These are phyloP conservation scores for Morpho achilles DNA, from an alignment of 2,888 invertebrate genomes.

Conservation along the genomic window DNA sequence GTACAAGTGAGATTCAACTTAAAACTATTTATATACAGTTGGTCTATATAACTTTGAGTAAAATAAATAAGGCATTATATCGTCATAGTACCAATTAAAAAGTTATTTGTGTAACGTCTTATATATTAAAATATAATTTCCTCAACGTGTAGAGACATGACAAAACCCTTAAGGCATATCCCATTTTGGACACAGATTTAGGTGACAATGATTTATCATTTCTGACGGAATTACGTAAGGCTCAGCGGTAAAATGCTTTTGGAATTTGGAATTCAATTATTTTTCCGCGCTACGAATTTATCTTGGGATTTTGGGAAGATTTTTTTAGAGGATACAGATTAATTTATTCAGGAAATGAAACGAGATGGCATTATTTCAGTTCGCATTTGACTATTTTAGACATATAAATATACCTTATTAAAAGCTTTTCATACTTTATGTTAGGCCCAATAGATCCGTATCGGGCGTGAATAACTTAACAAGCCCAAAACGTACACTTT, in stretches of 20 bases:
- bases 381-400: no score
- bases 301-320: slow-evolving; percentile 24
- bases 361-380: no score
- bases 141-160: slow-evolving; percentile 10
- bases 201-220: slow-evolving; percentile 50
- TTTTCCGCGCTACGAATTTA: slow-evolving; percentile 29
- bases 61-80: no score
- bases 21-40: no score
- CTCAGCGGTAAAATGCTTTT: slow-evolving; percentile 33
- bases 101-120: background rate
- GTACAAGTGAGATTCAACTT: no score
- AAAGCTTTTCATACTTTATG: no score
- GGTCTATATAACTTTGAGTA: no score
- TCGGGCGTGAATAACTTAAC: no score
- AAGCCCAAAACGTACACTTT: no score
- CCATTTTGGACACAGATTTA: slow-evolving; percentile 20
- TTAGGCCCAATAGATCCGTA: no score
- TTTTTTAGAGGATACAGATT: slow-evolving; percentile 1
- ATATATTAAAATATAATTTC: background rate
- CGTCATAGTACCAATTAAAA: background rate
- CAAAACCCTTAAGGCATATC: slow-evolving; percentile 13
- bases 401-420: no score
- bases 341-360: background rate
- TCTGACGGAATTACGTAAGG: slow-evolving; percentile 35
- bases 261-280: slow-evolving; percentile 60